These are phyloP conservation scores for Vollenhovia emeryi DNA, from an alignment of 1,140 invertebrate species.

Conservation along the genomic window DNA sequence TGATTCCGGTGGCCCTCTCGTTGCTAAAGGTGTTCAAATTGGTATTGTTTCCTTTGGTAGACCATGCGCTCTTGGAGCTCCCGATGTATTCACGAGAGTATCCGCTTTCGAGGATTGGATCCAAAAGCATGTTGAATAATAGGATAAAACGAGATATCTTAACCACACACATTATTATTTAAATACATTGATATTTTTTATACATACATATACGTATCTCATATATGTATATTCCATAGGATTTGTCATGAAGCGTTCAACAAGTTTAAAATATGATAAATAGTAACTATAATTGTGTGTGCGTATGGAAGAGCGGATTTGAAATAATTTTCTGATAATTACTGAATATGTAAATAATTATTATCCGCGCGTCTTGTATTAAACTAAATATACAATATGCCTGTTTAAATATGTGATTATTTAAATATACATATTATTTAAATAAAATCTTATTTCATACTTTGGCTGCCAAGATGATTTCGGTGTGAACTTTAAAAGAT, in stretches of 20 bases:
- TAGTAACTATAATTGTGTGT: not conserved
- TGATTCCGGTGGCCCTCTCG: constrained; percentile 88
- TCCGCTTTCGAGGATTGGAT: constrained; percentile 85
- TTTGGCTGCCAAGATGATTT: not conserved
- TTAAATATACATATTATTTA: not conserved
- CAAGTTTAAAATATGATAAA: not conserved
- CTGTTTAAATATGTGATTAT: not conserved
- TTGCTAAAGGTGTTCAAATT: constrained; percentile 83
- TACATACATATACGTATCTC: not conserved
- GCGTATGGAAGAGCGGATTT: not conserved
- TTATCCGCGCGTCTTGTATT: not conserved
- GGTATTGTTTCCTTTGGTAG: constrained; percentile 89
- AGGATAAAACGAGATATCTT: not conserved
- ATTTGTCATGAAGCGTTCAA: not conserved
- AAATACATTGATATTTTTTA: not conserved
- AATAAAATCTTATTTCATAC: not conserved
- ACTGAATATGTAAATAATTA: not conserved
- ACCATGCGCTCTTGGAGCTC: constrained; percentile 87
- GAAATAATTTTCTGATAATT: not conserved
- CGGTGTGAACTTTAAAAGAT: not conserved
- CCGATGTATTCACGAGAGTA: constrained; percentile 88
- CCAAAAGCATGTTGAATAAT: constrained; percentile 39
- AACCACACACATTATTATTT: not conserved
- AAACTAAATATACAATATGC: not conserved
- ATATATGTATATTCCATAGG: not conserved